A percentile compares a stretch with the other conserved stretches of the same genome.
phyloP scores from a whole-genome alignment of 2,888 invertebrate genomes.

The Syrista parreyssii region DNA sequence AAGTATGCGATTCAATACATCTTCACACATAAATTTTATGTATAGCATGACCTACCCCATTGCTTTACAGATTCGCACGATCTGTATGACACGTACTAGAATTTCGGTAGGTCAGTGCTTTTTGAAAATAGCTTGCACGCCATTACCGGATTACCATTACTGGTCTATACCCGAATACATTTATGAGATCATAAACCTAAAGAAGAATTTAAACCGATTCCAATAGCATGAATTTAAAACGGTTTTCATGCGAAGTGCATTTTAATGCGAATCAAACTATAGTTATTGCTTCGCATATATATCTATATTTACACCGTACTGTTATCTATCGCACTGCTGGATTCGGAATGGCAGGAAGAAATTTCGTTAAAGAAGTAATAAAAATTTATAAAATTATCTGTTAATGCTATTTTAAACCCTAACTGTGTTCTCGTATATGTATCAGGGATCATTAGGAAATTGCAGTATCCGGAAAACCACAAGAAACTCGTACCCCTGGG shows the following conservation, averaged over 20 bases:
- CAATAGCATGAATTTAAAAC: neutral
- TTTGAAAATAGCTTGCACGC: neutral
- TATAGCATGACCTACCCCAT: neutral
- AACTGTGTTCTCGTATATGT: neutral
- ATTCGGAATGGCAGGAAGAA: neutral
- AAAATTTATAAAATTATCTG: neutral
- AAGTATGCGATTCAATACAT: neutral
- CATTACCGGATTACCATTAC: neutral
- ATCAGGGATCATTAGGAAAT: neutral
- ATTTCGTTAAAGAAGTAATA: no score
- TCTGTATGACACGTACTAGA: neutral
- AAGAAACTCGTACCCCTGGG: constrained; percentile 21
- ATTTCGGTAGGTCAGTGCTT: neutral
- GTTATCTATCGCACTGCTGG: neutral
- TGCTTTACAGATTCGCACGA: neutral
- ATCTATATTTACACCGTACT: neutral
- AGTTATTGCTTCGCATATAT: neutral
- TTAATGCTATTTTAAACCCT: neutral
- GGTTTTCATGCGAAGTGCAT: neutral
- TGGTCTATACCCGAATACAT: neutral
- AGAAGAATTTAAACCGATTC: neutral
- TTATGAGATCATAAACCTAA: neutral
- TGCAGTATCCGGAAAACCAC: constrained; percentile 19
- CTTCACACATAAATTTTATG: neutral
- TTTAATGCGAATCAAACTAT: neutral